phyloP scores from a whole-genome alignment of 1,140 invertebrate species.

The Pemphigus obesinymphae region DNA sequence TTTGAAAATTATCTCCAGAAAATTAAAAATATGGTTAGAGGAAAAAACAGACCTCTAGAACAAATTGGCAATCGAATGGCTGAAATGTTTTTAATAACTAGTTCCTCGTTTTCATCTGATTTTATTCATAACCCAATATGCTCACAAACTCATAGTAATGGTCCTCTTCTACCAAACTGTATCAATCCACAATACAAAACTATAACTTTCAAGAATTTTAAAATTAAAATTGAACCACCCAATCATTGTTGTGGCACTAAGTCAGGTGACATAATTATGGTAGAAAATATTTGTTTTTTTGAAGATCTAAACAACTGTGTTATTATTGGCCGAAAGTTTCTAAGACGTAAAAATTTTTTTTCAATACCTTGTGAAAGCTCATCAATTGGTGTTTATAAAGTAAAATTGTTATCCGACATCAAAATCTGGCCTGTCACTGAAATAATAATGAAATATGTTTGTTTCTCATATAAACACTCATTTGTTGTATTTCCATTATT shows the following conservation, averaged over 20 bases:
- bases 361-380: neutral
- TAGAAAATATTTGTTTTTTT: neutral
- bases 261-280: neutral
- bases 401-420: neutral
- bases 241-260: neutral
- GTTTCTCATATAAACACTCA: neutral
- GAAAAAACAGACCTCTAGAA: conserved; percentile 45
- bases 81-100: neutral
- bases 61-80: conserved; percentile 47
- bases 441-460: neutral
- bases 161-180: neutral
- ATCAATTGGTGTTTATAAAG: neutral
- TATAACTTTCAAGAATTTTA: neutral
- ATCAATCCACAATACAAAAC: neutral
- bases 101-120: neutral
- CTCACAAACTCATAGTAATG: neutral
- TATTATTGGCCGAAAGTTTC: neutral
- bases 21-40: conserved; percentile 48
- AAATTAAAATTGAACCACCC: neutral
- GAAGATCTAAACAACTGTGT: neutral
- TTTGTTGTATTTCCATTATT: neutral
- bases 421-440: neutral
- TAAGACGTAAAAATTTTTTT: neutral
- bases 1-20: conserved; percentile 52
- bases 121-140: neutral